These are phyloP conservation scores for Ectropis grisescens DNA, from an alignment of 1,140 invertebrate species.

Conservation along the genomic window DNA sequence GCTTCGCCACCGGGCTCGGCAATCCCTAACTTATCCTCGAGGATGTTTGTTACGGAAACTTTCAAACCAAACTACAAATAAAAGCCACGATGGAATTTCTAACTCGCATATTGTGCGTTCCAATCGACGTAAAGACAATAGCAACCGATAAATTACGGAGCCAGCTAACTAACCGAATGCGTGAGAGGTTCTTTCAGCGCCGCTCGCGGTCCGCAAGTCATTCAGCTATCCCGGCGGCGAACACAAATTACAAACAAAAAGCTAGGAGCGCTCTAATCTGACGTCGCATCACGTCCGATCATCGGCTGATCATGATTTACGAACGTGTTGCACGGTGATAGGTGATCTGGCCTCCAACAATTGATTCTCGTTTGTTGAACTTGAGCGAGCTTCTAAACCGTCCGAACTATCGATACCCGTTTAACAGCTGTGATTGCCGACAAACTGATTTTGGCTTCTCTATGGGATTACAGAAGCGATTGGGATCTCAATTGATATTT, in stretches of 20 bases:
- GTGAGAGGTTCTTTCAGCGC: conserved; percentile 21
- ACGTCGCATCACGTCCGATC: conserved; percentile 56
- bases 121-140: conserved; percentile 30
- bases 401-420: too few relatives aligned
- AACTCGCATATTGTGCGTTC: too few relatives aligned
- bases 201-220: conserved; percentile 39
- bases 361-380: conserved; percentile 37
- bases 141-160: conserved; percentile 34
- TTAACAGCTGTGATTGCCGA: too few relatives aligned
- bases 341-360: conserved; percentile 44
- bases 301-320: conserved; percentile 63
- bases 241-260: conserved; percentile 56
- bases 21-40: conserved; percentile 24
- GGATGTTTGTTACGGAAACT: conserved; percentile 24
- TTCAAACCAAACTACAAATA: too few relatives aligned
- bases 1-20: conserved; percentile 25
- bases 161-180: conserved; percentile 22
- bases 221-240: conserved; percentile 43
- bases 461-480: not conserved
- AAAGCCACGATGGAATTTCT: too few relatives aligned
- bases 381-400: conserved; percentile 2
- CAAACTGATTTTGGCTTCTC: too few relatives aligned
- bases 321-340: conserved; percentile 46
- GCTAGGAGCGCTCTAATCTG: conserved; percentile 59
- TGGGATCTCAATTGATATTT: conserved; percentile 6